Evolutionary conservation across 2,797 vertebrate genomes (phyloP).

Genomic region (Uromys caudimaculatus): DNA sequence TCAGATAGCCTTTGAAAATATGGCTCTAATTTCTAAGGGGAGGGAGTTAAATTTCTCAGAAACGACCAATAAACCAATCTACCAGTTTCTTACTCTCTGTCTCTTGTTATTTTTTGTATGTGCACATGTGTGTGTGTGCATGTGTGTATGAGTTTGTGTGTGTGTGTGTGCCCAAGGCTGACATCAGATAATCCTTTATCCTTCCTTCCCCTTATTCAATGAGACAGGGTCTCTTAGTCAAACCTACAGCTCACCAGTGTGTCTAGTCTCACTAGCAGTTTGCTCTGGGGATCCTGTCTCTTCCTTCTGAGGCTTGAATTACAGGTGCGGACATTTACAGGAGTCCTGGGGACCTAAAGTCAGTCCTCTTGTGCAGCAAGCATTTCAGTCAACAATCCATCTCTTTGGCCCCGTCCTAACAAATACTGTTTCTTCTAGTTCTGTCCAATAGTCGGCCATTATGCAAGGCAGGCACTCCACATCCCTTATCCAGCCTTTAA

Average conservation of each 20-base stretch:
- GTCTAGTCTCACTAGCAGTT: not conserved
- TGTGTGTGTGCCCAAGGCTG: not conserved
- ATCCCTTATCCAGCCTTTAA: not conserved
- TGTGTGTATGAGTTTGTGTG: not conserved
- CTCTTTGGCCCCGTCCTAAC: not conserved
- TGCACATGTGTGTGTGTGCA: no score
- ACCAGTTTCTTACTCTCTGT: slow-evolving; percentile 2
- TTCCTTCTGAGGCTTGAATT: not conserved
- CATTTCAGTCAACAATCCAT: not conserved
- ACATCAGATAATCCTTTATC: not conserved
- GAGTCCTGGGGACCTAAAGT: not conserved
- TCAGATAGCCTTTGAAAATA: not conserved
- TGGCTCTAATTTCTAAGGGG: slow-evolving; percentile 29
- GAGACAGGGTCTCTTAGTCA: not conserved
- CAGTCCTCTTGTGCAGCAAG: not conserved
- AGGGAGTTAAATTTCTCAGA: not conserved
- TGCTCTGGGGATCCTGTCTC: not conserved
- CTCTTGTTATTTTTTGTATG: not conserved
- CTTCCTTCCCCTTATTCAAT: not conserved
- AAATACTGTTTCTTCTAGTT: not conserved
- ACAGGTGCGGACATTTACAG: not conserved
- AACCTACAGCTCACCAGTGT: not conserved
- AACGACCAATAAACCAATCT: not conserved
- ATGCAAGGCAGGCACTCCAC: not conserved
- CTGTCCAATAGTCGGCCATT: not conserved